Base-by-base conservation (phyloP, 2,888 invertebrate species). In the Apeira syringaria region DNA sequence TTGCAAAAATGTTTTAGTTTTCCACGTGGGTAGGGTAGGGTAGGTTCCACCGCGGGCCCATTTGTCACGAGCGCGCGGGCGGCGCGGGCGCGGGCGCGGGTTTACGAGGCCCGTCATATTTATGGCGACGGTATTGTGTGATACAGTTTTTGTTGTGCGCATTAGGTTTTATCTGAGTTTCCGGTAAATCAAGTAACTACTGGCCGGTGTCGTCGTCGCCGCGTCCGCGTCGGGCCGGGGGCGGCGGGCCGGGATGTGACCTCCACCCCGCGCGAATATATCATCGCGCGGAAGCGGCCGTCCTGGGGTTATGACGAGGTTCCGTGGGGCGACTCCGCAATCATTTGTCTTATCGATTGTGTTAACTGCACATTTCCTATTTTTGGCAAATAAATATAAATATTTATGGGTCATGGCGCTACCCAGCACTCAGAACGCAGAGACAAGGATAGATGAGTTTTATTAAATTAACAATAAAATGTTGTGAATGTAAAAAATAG, bases 171-270 rank as follows among this genome's bases (percentile, higher is more conserved):
- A 89, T 89, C 89, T 89, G 79, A 78, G 80, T 89, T 89, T 89
- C 89, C 89, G 89, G 87, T 89, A 89, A 88, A 89, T 89, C 88
- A 89, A 89, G 89, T 89, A 88, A 81, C 87, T 82, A 88, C 88
- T 88, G 89, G 88, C 88, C 88, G 87, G 79, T 85, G 87, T 81
- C 86, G n/a, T n/a, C n/a, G n/a, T n/a, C n/a, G n/a, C n/a, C n/a
- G n/a, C n/a, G n/a, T n/a, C n/a, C n/a, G n/a, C n/a, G n/a, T n/a
- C n/a, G n/a, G n/a, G n/a, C n/a, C n/a, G n/a, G n/a, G n/a, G n/a
- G n/a, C n/a, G n/a, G n/a, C n/a, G 85, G 88, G 86, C 80, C 86
- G 84, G 88, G 87, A 86, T 82, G 79, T 81, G 80, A 84, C 86
- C 85, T 77, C n/a, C n/a, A n/a, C n/a, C n/a, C n/a, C n/a, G n/a